Evolutionary conservation across 2,797 vertebrate species (phyloP), one percentile per base, ranked within the genome.

Genomic region (Discoglossus pictus): DNA sequence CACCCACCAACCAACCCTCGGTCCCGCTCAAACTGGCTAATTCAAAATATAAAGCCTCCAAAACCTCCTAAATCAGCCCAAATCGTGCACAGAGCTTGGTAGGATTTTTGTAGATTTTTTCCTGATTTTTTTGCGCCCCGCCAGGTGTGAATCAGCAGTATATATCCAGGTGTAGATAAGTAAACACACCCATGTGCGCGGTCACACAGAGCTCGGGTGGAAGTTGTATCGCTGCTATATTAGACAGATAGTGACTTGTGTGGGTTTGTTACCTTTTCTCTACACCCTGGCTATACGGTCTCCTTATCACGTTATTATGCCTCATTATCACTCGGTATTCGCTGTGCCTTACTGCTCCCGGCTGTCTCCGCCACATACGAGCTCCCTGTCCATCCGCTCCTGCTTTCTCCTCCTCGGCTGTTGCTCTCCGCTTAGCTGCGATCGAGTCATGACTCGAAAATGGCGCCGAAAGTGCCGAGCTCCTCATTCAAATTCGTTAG

Each of bases 401-500:
- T 31, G 24, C 65, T 20, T 58, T 64, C 76, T 75, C 76, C 68
- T 80, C 52, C 80, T 79, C 78, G 73, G 81, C 52, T 78, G 78
- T 16, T 48, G 85, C 86, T 82, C 65, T 66, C 78, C 87, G 86
- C 86, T 88, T 84, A 80, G 84, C 83, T 86, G 86, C 88, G 77
- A 84, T 88, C 86, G 20, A 86, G 90, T 85, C 90, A 86, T 89
- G 86, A 97, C 92, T 98, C 94, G 93, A 98, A 98, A 98, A 98
- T 98, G 95, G 95, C 95, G 94, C 95, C 95, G 93, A 98, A 97
- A 97, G 92, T 92, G 86, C 83, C 68, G 79, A 86, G 86, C 90
- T 94, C 88, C 91, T 97, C 93, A 97, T 97, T 98, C 94, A 97
- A 98, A 98, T 96, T 95, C 92, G 92, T 90, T 90, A 92, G 91